Evolutionary conservation across 2,888 invertebrate genomes (phyloP).

Genomic region (Encarsia formosa): DNA sequence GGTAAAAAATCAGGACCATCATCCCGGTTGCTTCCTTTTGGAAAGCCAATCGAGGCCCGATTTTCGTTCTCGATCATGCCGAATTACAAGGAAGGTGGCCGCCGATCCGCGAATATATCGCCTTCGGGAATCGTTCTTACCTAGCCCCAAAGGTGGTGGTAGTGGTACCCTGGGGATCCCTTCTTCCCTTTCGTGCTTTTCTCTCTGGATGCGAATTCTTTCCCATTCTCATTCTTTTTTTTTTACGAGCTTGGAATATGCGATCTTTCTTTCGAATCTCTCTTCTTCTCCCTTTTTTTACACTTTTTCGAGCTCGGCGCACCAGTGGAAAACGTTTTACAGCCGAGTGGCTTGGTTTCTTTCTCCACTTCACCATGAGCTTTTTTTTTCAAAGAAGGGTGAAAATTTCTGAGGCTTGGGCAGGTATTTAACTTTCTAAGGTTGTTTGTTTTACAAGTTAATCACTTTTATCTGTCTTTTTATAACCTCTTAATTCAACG

Average conservation of each 20-base stretch:
- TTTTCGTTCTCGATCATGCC: slow-evolving; percentile 29
- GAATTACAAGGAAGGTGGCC: slow-evolving; percentile 29
- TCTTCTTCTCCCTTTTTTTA: neutral
- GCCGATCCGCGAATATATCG: slow-evolving; percentile 25
- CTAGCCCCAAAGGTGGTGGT: too few species aligned
- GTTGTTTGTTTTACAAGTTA: too few species aligned
- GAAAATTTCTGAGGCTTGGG: too few species aligned
- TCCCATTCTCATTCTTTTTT: neutral
- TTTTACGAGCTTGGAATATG: neutral
- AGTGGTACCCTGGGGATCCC: too few species aligned
- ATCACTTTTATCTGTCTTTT: too few species aligned
- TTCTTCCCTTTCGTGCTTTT: too few species aligned
- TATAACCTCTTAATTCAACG: too few species aligned
- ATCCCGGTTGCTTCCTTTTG: neutral
- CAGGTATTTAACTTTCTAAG: too few species aligned
- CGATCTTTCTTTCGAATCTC: neutral
- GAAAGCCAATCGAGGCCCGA: slow-evolving; percentile 21
- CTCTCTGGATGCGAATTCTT: too few species aligned
- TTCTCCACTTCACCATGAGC: too few species aligned
- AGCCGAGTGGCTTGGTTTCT: neutral
- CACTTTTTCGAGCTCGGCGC: neutral
- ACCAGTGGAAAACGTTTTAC: neutral
- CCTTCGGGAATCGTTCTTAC: slow-evolving; percentile 26
- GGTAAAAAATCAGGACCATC: too few species aligned
- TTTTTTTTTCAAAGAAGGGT: too few species aligned